Evolutionary conservation across 2,113 vertebrate species (phyloP), one percentile per base, ranked within the genome.

Genomic region (Austrofundulus limnaeus): DNA sequence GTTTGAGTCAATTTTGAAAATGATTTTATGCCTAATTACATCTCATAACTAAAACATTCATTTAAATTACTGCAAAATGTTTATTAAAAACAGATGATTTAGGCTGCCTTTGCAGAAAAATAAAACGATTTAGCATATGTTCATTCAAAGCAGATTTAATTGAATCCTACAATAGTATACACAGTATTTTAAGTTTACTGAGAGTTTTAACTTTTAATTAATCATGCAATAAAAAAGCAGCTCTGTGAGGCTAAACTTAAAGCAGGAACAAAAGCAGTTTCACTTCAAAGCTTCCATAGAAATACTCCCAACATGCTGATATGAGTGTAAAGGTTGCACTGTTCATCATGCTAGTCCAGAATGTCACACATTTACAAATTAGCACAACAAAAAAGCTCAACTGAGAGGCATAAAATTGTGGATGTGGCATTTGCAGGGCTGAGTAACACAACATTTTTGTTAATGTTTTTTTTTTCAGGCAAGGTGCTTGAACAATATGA

Each of bases 41-140:
- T 43, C 25, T 47, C 13, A 49, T 66, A 62, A 31, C 3, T 51
- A 12, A 41, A 19, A 61, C 17, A 60, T 67, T 38, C 23, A 71
- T 71, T 55, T 23, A 64, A 60, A 54, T 45, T 7, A 46, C 19
- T 24, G 7, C 55, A 19, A 19, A 25, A 41, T 37, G 16, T 53
- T 39, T 42, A 43, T 70, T 50, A 25, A 48, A 66, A 56, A 56
- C 4, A 15, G 47, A 46, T 24, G 25, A 50, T 46, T 59, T 34
- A 23, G 48, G 16, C 31, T 46, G 23, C 25, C 19, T 23, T 24
- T 56, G 10, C 25, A 43, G 54, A 50, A 16, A 14, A 3, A 0
- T 37, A 17, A 61, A 55, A 31, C 15, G 21, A 8, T n/a, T 37
- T 13, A 55, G 16, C 49, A 34, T 43, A 15, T 23, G 51, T 17